These are phyloP conservation scores for Tetraodon nigroviridis DNA, from an alignment of 2,113 vertebrate species.

Conservation along the genomic window DNA sequence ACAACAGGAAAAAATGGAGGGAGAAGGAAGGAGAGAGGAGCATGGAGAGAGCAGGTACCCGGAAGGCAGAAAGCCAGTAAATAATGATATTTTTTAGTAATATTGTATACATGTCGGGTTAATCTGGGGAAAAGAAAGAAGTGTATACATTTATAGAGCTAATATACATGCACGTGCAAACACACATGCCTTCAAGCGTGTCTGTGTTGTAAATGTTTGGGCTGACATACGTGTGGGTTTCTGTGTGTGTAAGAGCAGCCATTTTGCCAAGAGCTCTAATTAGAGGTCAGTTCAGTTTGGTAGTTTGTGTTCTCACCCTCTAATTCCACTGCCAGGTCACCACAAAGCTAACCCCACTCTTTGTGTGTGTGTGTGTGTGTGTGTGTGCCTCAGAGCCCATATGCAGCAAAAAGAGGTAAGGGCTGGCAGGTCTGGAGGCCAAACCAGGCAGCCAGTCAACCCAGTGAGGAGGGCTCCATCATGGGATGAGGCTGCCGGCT, in stretches of 20 bases:
- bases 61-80: slow-evolving; percentile 21
- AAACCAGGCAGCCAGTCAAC: slow-evolving; percentile 46
- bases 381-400: slow-evolving; percentile 47
- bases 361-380: slow-evolving; percentile 19
- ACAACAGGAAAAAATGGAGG: slow-evolving; percentile 51
- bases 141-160: too few relatives aligned
- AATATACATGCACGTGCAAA: not conserved
- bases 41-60: slow-evolving; percentile 23
- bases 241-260: slow-evolving; percentile 54
- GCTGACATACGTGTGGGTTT: slow-evolving; percentile 22
- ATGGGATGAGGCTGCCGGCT: slow-evolving; percentile 46
- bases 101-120: not conserved
- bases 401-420: slow-evolving; percentile 57
- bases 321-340: slow-evolving; percentile 57
- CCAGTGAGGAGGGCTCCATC: slow-evolving; percentile 49
- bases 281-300: slow-evolving; percentile 73
- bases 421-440: slow-evolving; percentile 52
- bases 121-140: not conserved
- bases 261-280: slow-evolving; percentile 79
- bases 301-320: slow-evolving; percentile 62
- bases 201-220: slow-evolving; percentile 20
- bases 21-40: slow-evolving; percentile 34
- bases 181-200: not conserved
- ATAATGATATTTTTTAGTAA: slow-evolving; percentile 3
- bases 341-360: slow-evolving; percentile 24